Base-by-base conservation (phyloP, 2,113 vertebrate species). In the Poecilia latipinna region DNA sequence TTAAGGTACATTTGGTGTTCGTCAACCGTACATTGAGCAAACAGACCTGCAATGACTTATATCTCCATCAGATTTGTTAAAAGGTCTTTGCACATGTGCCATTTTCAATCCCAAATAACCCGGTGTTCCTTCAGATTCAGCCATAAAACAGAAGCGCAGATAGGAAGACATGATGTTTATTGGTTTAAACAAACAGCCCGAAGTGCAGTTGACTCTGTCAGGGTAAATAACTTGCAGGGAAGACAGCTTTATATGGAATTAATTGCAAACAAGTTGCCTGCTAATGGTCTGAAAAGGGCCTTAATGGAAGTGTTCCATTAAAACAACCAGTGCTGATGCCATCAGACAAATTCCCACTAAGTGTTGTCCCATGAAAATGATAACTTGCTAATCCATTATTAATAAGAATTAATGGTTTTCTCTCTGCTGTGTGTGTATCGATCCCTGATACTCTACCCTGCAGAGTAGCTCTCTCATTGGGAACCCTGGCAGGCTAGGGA, bases 351-450 rank as follows among this genome's bases (percentile, higher is more conserved):
- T 92, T 86, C 86, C 86, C 90, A 80, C 89, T 92, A 91, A 93
- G 93, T 87, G 90, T 90, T 87, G 90, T 77, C 79, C 85, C 89
- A 75, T 86, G 91, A 93, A 94, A 93, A 95, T 90, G 91, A 92
- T 93, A 93, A 93, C 86, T 86, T 84, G 85, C 89, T 93, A 90
- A 94, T 95, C 85, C 84, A 94, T 95, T 93, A 95, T 94, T 94
- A 93, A 94, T 93, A 90, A 87, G 91, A 90, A 93, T 80, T 48
- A 94, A 94, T 94, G 93, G 88, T 88, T 89, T 85, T 90, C 89
- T 88, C 89, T 93, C 68, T 82, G 88, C 86, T 32, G 74, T 68
- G 77, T 74, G 82, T 24, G 24, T 91, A 94, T 94, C 77, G 94
- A 94, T 94, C 83, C 70, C 82, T 86, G 87, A 85, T 90, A 91